Evolutionary conservation across 2,888 invertebrate species (phyloP).

Genomic region (Hoplodrina ambigua): DNA sequence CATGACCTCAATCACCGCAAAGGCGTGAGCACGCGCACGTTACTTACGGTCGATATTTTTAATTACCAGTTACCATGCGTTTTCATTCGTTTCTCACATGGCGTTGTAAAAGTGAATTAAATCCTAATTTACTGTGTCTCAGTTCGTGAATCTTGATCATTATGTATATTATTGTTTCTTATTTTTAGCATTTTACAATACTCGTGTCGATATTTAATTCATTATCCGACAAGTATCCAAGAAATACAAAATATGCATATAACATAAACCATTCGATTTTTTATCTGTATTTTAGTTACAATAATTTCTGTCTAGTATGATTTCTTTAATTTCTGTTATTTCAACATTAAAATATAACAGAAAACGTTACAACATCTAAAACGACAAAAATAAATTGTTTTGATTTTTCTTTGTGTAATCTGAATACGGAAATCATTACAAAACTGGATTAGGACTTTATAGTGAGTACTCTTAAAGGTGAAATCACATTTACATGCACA

Average conservation of each 20-base stretch:
- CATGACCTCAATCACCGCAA: too few species aligned
- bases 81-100: not conserved
- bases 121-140: not conserved
- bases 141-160: not conserved
- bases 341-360: not conserved
- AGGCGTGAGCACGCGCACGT: too few species aligned
- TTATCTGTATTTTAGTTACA: not conserved
- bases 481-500: too few species aligned
- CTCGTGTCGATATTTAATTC: not conserved
- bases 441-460: not conserved
- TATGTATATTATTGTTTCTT: not conserved
- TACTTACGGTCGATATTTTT: too few species aligned
- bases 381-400: not conserved
- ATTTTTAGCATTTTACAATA: not conserved
- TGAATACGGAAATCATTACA: conserved; percentile 5
- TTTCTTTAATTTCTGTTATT: not conserved
- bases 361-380: not conserved
- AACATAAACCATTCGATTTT: not conserved
- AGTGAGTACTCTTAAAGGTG: not conserved
- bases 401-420: not conserved
- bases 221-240: not conserved
- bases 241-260: conserved; percentile 11
- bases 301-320: not conserved
- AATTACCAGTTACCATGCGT: not conserved
- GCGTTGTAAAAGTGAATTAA: not conserved